These are phyloP conservation scores for Onychostruthus taczanowskii DNA, from an alignment of 2,113 vertebrate species.

Conservation along the genomic window DNA sequence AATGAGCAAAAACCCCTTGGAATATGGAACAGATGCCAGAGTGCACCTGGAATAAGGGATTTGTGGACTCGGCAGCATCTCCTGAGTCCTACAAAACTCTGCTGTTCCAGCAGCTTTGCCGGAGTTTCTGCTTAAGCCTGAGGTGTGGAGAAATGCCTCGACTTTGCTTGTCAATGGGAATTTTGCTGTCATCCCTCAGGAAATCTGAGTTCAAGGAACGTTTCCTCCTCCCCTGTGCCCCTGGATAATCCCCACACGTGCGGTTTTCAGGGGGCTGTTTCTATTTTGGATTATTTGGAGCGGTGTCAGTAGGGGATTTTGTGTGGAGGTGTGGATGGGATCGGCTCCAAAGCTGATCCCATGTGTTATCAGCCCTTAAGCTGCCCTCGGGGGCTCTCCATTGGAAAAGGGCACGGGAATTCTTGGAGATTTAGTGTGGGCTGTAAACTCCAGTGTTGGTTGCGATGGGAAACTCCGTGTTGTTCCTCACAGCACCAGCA, in stretches of 20 bases:
- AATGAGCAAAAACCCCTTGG: neutral
- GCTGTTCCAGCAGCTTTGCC: neutral
- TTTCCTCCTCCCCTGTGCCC: neutral
- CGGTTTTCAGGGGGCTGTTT: rapidly evolving
- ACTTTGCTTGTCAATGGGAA: neutral
- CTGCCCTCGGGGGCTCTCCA: neutral
- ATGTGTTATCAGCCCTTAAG: neutral
- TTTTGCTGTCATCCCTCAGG: neutral
- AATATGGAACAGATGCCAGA: neutral
- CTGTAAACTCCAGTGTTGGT: rapidly evolving
- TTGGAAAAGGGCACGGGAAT: neutral
- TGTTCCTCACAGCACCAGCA: neutral
- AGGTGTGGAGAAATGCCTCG: neutral
- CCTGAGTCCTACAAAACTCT: neutral
- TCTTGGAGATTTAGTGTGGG: neutral
- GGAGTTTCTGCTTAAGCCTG: neutral
- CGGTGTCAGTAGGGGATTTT: neutral
- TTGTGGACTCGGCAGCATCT: neutral
- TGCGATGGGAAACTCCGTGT: rapidly evolving
- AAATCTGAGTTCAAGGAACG: neutral
- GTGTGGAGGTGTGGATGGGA: neutral
- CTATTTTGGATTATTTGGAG: neutral
- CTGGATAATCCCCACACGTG: neutral
- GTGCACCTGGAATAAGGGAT: constrained; percentile 1
- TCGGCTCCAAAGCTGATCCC: neutral